These are phyloP conservation scores for Drosophila willistoni DNA, from an alignment of 1,140 invertebrate species.

Conservation along the genomic window DNA sequence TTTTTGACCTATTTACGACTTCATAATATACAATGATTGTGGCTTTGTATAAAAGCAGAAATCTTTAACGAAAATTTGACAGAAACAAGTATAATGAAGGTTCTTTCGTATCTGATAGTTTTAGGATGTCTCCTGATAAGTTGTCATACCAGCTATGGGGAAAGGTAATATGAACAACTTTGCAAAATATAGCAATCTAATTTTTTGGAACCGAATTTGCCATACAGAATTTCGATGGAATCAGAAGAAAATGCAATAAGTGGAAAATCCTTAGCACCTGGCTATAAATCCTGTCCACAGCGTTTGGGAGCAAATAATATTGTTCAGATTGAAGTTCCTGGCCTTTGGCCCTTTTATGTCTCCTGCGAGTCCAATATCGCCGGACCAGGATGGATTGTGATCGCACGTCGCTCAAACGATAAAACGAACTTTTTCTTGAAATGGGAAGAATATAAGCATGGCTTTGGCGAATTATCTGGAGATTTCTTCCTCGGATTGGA, in stretches of 20 bases:
- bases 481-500: constrained; percentile 16
- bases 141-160: background rate
- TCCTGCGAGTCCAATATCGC: background rate
- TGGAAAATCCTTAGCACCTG: background rate
- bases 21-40: too few relatives aligned
- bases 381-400: constrained; percentile 15
- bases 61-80: background rate
- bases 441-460: background rate
- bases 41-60: background rate
- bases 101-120: background rate
- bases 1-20: too few relatives aligned
- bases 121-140: background rate
- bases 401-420: constrained; percentile 3
- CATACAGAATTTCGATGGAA: background rate
- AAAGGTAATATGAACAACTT: background rate
- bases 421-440: background rate
- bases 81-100: background rate
- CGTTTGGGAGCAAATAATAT: background rate
- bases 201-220: background rate
- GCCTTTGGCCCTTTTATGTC: background rate
- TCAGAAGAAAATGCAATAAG: background rate
- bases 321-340: constrained; percentile 3
- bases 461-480: background rate
- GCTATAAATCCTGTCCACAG: background rate
- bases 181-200: background rate